Evolutionary conservation across 1,140 invertebrate species (phyloP).

Genomic region (Pomacea maculata): DNA sequence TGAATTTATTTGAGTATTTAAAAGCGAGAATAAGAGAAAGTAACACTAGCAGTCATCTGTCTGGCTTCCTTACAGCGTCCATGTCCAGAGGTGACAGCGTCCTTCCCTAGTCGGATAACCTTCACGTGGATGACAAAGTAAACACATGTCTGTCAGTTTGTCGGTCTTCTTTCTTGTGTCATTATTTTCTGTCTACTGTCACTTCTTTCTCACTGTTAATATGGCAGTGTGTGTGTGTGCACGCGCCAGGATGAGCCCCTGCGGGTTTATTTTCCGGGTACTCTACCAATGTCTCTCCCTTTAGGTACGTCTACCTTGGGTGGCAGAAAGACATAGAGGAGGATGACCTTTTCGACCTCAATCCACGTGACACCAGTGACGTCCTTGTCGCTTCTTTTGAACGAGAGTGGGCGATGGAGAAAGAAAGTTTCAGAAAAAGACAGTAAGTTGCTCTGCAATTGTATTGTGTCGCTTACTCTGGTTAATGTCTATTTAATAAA

Average conservation of each 20-base stretch:
- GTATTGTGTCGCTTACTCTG: neutral
- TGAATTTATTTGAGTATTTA: too few species aligned
- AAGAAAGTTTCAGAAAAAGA: too few species aligned
- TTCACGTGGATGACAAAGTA: conserved; percentile 90
- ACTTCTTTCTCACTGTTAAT: neutral
- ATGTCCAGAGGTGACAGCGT: conserved; percentile 85
- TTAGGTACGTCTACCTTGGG: conserved; percentile 78
- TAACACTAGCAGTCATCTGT: neutral
- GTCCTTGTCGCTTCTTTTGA: conserved; percentile 86
- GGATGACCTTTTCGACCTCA: conserved; percentile 89
- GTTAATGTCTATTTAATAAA: too few species aligned
- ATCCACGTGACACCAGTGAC: conserved; percentile 81
- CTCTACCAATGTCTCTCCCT: neutral
- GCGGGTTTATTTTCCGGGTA: too few species aligned
- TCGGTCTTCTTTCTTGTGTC: neutral
- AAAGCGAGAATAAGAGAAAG: too few species aligned
- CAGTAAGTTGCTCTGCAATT: conserved; percentile 6
- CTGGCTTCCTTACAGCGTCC: conserved; percentile 73
- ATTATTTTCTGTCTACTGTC: neutral
- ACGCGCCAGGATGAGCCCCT: too few species aligned
- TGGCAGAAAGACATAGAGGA: conserved; percentile 81
- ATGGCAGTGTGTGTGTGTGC: too few species aligned
- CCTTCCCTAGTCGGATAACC: conserved; percentile 85
- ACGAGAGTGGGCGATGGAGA: conserved; percentile 77
- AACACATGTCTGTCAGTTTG: conserved; percentile 24